Evolutionary conservation across 2,888 invertebrate genomes (phyloP).

Genomic region (Cryptocheilus praepositus): DNA sequence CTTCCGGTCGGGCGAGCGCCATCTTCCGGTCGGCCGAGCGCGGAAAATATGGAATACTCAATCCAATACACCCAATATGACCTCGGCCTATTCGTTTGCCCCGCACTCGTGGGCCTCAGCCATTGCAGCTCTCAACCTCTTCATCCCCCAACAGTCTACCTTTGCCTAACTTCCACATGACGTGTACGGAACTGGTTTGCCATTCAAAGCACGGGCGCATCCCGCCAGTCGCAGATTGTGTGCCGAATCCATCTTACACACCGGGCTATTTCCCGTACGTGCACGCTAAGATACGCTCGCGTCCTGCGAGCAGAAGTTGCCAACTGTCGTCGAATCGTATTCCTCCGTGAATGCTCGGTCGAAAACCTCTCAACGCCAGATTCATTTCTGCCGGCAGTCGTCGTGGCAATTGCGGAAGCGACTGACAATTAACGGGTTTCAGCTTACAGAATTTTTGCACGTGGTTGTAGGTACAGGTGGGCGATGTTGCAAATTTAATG

Average conservation of each 20-base stretch:
- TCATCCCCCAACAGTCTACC: background rate
- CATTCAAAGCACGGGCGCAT: conserved; percentile 55
- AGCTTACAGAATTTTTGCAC: no score
- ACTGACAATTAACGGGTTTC: no score
- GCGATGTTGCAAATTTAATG: no score
- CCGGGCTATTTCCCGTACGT: background rate
- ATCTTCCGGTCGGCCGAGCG: conserved; percentile 66
- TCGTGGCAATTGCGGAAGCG: no score
- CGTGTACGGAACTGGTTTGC: conserved; percentile 31
- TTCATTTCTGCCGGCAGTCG: no score
- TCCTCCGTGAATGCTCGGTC: no score
- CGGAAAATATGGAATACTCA: conserved; percentile 70
- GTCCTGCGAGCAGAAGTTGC: no score
- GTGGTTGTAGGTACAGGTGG: no score
- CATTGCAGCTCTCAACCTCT: background rate
- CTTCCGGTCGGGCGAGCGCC: conserved; percentile 63
- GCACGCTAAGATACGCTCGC: no score
- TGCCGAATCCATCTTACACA: conserved; percentile 37
- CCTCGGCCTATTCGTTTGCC: background rate
- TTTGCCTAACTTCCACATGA: background rate
- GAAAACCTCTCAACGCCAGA: no score
- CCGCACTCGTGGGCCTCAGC: conserved; percentile 7
- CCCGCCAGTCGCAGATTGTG: conserved; percentile 44
- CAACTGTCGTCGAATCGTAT: no score
- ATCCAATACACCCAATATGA: conserved; percentile 64